Evolutionary conservation across 2,113 vertebrate species (phyloP).

Genomic region (Amphilophus citrinellus): DNA sequence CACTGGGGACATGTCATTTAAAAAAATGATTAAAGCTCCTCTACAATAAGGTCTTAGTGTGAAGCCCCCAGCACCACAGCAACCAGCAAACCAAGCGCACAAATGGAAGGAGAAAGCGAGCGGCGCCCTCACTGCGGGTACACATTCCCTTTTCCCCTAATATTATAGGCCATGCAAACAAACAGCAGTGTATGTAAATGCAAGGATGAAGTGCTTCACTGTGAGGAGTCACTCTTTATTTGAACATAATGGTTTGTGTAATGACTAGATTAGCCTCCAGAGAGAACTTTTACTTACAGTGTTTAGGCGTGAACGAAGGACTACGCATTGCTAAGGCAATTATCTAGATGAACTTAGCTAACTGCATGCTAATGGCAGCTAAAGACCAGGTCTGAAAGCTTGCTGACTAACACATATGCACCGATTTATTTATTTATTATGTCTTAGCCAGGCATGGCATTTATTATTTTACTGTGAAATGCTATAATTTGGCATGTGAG

Average conservation of each 20-base stretch:
- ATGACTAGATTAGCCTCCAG: constrained; percentile 51
- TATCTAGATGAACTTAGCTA: constrained; percentile 42
- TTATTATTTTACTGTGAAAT: neutral
- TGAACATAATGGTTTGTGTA: constrained; percentile 59
- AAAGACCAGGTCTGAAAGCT: constrained; percentile 13
- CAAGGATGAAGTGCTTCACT: constrained; percentile 42
- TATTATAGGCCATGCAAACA: constrained; percentile 28
- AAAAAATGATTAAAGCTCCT: constrained; percentile 1
- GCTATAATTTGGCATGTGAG: neutral
- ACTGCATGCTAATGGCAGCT: constrained; percentile 32
- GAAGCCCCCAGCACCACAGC: neutral
- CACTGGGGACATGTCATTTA: neutral
- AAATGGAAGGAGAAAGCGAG: neutral
- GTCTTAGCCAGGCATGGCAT: neutral
- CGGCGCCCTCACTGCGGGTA: neutral
- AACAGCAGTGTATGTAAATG: constrained; percentile 61
- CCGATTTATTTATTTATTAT: neutral
- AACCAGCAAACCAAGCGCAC: neutral
- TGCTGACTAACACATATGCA: neutral
- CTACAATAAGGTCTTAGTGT: neutral
- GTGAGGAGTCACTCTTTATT: constrained; percentile 56
- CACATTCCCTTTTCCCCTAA: neutral
- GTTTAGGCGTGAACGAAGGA: constrained; percentile 14
- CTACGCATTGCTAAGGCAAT: constrained; percentile 33
- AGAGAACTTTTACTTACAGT: constrained; percentile 50